Base-by-base conservation (phyloP, 2,888 invertebrate genomes). In the Acrocyrtus sp. region DNA sequence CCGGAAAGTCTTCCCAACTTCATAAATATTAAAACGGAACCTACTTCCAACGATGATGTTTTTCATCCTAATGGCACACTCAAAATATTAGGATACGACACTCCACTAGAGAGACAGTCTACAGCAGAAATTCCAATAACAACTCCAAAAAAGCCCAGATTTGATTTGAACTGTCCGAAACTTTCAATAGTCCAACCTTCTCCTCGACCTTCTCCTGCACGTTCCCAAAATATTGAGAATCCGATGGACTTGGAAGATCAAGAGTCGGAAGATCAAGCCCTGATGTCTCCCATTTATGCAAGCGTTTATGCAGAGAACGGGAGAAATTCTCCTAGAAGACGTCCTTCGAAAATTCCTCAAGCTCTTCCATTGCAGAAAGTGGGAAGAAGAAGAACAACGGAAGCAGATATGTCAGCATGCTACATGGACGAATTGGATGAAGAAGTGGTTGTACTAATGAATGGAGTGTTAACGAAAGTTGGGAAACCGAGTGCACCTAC, bases 291-390 rank as follows among this genome's bases (percentile, higher is more conserved):
- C 29, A 34, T 67, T 3, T 67, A 67, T 45, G 58, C 34, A 0
- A 43, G 19, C 39, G 22, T 67, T 41, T 51, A 39, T 21, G 27
- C 29, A 17, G 48, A 48, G 1, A 43, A 58, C 19, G 67, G 51
- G 17, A 53, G 51, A 15, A n/a, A 5, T 5, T 17, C 48, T 5
- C 26, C 50, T 12, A 29, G 47, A 26, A 19, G 53, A 34, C 19
- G 56, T 26, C 24, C 57, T 17, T 26, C 67, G 10, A 67, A 67
- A 53, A 50, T 67, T 12, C 67, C 67, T 1, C 67, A 58, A 17
- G 67, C 67, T 3, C 29, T 67, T 3, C 67, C 67, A 1, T 22
- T 67, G 15, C 67, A 67, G 24, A 67, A 67, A 12, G 67, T 67
- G 41, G 50, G 58, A 10, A 67, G 60, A 24, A 26, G 67, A 4